Evolutionary conservation across 2,113 vertebrate species (phyloP), one percentile per base, ranked within the genome.

Genomic region (Hylia prasina): DNA sequence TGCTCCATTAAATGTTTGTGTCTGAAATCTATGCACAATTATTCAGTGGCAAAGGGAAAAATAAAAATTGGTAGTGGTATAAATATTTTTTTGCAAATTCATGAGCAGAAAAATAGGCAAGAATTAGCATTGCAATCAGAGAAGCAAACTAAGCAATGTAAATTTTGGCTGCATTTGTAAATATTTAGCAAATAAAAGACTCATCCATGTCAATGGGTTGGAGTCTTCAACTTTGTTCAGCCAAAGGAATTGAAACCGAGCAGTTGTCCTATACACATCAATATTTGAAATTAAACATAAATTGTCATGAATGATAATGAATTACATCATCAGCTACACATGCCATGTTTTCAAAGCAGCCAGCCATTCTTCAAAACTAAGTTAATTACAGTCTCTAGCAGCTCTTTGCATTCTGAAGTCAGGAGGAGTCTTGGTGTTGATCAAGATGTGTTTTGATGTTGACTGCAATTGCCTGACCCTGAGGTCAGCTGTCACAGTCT

Each of bases 31-130:
- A 54, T 61, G 39, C 12, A 57, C 31, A 88, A 17, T 64, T 92
- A 50, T 82, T 90, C 47, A 66, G 45, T 77, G 54, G 50, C 40
- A 88, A 88, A 82, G 17, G 40, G 50, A 88, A 88, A 89, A 85
- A 66, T 13, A 82, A 47, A 61, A 88, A 73, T 37, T 73, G 35
- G 13, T 77, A 88, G 37, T 42, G 30, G 20, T 72, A 42, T 82
- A 92, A 90, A 77, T 91, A 70, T 42, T 87, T 89, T 89, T 70
- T 30, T 60, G 33, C 42, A 86, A 90, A 94, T 90, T 92, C n/a
- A 48, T 42, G 28, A 85, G 71, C n/a, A 88, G 71, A 80, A 82
- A 90, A 92, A 42, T 48, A 93, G 92, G 24, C 45, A 77, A 82
- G 47, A 51, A 44, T 78, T 94, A 90, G 47, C 58, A 85, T 54